Base-by-base conservation (phyloP, 2,113 vertebrate genomes). In the Protobothrops mucrosquamatus region DNA sequence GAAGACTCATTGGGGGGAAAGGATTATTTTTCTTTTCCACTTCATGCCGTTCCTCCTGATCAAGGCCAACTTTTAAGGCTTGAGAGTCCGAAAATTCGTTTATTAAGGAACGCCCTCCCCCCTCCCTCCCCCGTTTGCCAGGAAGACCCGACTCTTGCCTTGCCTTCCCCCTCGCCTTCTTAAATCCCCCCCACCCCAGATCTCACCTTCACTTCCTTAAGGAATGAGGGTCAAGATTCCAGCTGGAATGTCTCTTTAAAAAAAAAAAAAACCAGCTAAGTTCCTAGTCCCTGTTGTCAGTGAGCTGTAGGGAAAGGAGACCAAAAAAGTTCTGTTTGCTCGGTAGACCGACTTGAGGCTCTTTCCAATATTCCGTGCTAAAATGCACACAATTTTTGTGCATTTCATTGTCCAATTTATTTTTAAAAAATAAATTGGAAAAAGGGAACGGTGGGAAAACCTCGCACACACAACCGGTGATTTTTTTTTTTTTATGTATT, bases 141-240 rank as follows among this genome's bases (percentile, higher is more conserved):
- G 22, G 9, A 39, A 48, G 20, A 43, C 1, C 2, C 0, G 2
- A 24, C 15, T 4, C 15, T n/a, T 12, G 3, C 4, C 4, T 74
- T 46, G 6, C 18, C 61, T 81, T 22, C 2, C 3, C 61, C 74
- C 92, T 10, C 61, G 29, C n/a, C 9, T 39, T 14, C 85, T 87
- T 3, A 2, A 43, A 26, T 22, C 86, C 43, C 18, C 39, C 34
- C 85, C 4, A 10, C 12, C 29, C 14, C 2, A 29, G n/a, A 69
- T n/a, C n/a, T 15, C 14, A 1, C 2, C 29, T 15, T 29, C 11
- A 1, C 61, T 14, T 69, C 11, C 29, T 69, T 69, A 64, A 64
- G 61, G 26, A 12, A 64, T 0, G 26, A 15, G 64, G n/a, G 29
- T 14, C 14, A 1, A 74, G 64, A 74, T 74, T 6, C n/a, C n/a